Evolutionary conservation across 2,113 vertebrate genomes (phyloP), one percentile per base, ranked within the genome.

Genomic region (Epinephelus moara): DNA sequence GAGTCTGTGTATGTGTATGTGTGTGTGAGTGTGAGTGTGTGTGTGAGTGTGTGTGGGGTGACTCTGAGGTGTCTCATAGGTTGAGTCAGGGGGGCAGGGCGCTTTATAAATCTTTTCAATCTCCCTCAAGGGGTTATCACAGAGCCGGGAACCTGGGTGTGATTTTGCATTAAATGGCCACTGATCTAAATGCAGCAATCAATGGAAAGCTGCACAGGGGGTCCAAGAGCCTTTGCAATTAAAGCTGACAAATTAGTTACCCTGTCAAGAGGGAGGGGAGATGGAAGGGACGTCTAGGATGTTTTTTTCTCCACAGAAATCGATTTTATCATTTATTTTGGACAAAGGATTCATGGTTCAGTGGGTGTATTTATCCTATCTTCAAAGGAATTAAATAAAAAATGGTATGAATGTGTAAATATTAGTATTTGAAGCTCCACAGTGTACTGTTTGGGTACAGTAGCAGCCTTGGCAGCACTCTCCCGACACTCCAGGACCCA

Each of bases 141-240:
- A 64, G 13, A 71, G 81, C 86, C 37, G 42, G 70, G 68, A 84
- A 68, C 23, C 84, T 27, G 88, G 79, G 86, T 88, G 94, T 94
- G 93, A 93, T 87, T 86, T 91, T 86, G 92, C 94, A 95, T 95
- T 92, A 88, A 94, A 94, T 64, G 68, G 10, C 82, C 88, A 77
- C 88, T 91, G 88, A 93, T 92, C 78, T 62, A 85, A 92, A 94
- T 79, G 90, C 91, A 92, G 68, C 64, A 70, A 94, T 95, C 90
- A 82, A 94, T 94, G 55, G n/a, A 70, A 77, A 45, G 88, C 80
- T 81, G 88, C 75, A 84, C 85, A 74, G 45, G 82, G 86, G 85
- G 77, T 78, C 73, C 50, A 60, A 57, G 79, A 91, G 88, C 23
- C 75, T 70, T 88, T 90, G 90, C 88, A 91, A 94, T 94, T 93